These are phyloP conservation scores for Notothenia coriiceps DNA, from an alignment of 2,113 vertebrate genomes.

Conservation along the genomic window DNA sequence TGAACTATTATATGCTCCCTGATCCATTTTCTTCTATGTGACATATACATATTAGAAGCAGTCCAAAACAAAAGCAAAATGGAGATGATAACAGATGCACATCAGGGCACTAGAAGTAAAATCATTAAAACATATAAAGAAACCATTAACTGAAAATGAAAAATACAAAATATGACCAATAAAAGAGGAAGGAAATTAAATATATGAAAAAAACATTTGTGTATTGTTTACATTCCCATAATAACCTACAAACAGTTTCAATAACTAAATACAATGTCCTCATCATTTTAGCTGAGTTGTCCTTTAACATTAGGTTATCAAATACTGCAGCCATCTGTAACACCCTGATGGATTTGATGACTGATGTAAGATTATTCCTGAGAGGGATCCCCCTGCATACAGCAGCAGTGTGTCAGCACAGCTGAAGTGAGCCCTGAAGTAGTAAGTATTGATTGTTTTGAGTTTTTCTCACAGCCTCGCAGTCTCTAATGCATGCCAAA, in stretches of 20 bases:
- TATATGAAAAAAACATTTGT: background rate
- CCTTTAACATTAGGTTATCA: conserved; percentile 16
- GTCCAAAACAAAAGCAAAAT: background rate
- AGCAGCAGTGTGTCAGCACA: conserved; percentile 52
- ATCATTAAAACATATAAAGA: background rate
- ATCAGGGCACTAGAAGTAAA: background rate
- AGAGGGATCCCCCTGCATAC: conserved; percentile 26
- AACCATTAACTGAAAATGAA: background rate
- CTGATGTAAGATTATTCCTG: conserved; percentile 28
- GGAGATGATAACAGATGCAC: background rate
- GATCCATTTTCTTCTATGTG: background rate
- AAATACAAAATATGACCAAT: background rate
- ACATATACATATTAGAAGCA: background rate
- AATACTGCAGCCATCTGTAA: conserved; percentile 9
- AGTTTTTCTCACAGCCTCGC: conserved; percentile 45
- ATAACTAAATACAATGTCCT: background rate
- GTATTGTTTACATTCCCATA: background rate
- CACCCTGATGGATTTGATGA: conserved; percentile 33
- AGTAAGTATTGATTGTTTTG: conserved; percentile 62
- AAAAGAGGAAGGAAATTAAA: background rate
- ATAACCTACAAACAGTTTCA: background rate
- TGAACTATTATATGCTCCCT: background rate
- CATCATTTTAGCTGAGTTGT: background rate
- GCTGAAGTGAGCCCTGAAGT: conserved; percentile 35
- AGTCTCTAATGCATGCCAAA: conserved; percentile 28